phyloP scores from a whole-genome alignment of 2,113 vertebrate genomes.

The Antigone vipio region DNA sequence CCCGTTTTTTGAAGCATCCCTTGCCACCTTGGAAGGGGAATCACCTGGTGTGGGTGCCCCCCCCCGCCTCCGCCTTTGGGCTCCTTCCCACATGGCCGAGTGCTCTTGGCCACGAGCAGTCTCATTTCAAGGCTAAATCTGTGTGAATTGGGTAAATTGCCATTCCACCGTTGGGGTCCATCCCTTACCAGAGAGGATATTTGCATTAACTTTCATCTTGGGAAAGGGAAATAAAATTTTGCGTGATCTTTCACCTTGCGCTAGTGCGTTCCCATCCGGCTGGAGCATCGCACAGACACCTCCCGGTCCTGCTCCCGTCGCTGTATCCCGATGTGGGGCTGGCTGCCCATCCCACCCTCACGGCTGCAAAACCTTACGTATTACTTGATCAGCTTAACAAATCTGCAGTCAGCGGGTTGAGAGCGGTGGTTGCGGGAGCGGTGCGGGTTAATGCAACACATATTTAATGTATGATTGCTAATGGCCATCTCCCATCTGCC shows the following conservation, averaged over 20 bases:
- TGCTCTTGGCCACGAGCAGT: not conserved
- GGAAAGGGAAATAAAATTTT: not conserved
- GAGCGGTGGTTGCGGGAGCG: not conserved
- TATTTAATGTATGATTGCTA: conserved; percentile 72
- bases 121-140: not conserved
- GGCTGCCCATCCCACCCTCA: not conserved
- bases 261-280: not conserved
- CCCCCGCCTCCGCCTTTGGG: not conserved
- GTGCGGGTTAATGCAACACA: conserved; percentile 49
- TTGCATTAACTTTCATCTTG: not conserved
- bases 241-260: not conserved
- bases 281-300: not conserved
- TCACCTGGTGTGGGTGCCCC: not conserved
- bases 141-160: not conserved
- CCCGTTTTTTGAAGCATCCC: not conserved
- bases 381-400: conserved; percentile 19
- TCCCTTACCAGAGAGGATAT: not conserved
- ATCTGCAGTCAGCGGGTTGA: not conserved
- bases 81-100: not conserved
- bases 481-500: conserved; percentile 67
- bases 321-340: fast-evolving
- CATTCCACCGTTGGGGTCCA: not conserved
- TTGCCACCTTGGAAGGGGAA: not conserved
- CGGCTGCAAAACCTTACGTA: too few relatives aligned
- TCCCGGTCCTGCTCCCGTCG: fast-evolving